Conservation (phyloP, 2,797 vertebrate species). For the Geotrypetes seraphini region DNA sequence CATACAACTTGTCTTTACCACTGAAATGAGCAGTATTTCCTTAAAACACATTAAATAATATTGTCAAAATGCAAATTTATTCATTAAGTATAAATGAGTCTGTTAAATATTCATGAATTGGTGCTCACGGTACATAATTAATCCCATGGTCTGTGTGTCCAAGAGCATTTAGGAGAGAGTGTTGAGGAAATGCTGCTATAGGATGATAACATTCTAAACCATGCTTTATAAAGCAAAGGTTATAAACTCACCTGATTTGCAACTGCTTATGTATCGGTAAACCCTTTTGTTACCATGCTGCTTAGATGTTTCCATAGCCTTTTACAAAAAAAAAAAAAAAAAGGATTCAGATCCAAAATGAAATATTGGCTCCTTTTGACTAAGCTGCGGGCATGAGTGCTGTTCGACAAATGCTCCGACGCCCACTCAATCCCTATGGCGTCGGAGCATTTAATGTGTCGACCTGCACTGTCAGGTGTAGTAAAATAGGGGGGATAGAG, state of each 20-base stretch:
- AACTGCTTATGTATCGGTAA: slow-evolving; percentile 18
- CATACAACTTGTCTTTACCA: slow-evolving; percentile 55
- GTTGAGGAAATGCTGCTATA: slow-evolving; percentile 15
- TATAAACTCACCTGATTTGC: slow-evolving; percentile 12
- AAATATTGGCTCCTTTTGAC: too few relatives aligned
- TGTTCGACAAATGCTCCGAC: too few relatives aligned
- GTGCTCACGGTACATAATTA: slow-evolving; percentile 61
- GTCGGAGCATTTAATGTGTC: too few relatives aligned
- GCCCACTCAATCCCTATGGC: too few relatives aligned
- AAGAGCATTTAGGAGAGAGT: slow-evolving; percentile 47
- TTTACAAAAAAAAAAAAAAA: slow-evolving; percentile 16
- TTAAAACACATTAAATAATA: slow-evolving; percentile 66
- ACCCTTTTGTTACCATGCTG: slow-evolving; percentile 16
- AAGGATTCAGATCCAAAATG: slow-evolving; percentile 17
- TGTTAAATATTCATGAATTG: slow-evolving; percentile 72
- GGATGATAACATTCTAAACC: slow-evolving; percentile 29
- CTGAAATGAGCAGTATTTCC: slow-evolving; percentile 63
- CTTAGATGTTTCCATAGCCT: slow-evolving; percentile 7
- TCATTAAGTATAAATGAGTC: slow-evolving; percentile 69
- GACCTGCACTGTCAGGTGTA: too few relatives aligned
- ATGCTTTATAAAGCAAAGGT: slow-evolving; percentile 29
- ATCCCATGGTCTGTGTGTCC: slow-evolving; percentile 59
- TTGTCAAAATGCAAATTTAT: slow-evolving; percentile 70
- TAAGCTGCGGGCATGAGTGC: too few relatives aligned
- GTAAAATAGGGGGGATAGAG: too few relatives aligned